Evolutionary conservation across 1,140 invertebrate genomes (phyloP).

Genomic region (Antheraea pernyi): DNA sequence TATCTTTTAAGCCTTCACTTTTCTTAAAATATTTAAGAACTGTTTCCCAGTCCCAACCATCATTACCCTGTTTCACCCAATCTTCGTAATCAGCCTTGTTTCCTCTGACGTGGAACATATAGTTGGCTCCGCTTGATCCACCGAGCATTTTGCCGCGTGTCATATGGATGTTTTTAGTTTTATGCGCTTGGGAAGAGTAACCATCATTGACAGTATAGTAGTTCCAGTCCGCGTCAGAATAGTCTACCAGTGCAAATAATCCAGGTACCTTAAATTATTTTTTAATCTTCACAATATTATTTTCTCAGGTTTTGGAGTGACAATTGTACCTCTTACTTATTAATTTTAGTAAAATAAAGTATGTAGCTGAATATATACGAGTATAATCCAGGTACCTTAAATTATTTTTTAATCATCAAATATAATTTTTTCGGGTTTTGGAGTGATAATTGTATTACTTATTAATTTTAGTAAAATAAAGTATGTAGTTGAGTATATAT

Average conservation of each 20-base stretch:
- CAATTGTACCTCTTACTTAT: too few species aligned
- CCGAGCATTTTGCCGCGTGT: constrained; percentile 8
- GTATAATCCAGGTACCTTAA: neutral
- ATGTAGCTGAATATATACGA: too few species aligned
- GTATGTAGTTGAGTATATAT: too few species aligned
- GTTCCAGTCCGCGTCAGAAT: neutral
- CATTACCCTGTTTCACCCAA: constrained; percentile 90
- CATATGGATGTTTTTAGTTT: constrained; percentile 3
- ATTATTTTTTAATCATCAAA: too few species aligned
- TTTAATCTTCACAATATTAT: too few species aligned
- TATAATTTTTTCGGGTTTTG: too few species aligned
- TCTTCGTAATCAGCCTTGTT: constrained; percentile 87
- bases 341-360: too few species aligned
- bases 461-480: too few species aligned
- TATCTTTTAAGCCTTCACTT: constrained; percentile 89
- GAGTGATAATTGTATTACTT: too few species aligned
- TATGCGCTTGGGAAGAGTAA: neutral
- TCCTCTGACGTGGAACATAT: constrained; percentile 12
- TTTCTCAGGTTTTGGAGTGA: too few species aligned
- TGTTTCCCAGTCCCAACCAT: constrained; percentile 91
- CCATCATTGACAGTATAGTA: neutral
- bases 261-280: neutral
- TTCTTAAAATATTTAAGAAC: constrained; percentile 91
- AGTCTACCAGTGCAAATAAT: neutral
- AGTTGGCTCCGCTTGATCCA: constrained; percentile 4